These are phyloP conservation scores for Astreopora myriophthalma DNA, from an alignment of 64 coral and sea anemone species.

Conservation along the genomic window DNA sequence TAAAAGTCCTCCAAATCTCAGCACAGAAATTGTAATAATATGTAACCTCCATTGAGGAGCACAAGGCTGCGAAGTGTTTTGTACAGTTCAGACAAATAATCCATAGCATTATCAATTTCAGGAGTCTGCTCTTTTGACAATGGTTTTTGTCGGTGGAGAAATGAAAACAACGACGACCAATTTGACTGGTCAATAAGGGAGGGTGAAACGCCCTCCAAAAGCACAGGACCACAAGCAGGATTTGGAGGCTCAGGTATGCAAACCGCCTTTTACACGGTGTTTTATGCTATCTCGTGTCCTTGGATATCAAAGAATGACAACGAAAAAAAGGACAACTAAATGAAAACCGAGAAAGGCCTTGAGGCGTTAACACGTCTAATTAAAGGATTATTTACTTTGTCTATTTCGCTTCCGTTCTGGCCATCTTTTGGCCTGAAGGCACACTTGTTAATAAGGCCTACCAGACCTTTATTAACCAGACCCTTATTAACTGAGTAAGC, in stretches of 20 bases:
- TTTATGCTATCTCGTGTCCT: background rate
- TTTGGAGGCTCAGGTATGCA: slow-evolving; percentile 59
- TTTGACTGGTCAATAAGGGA: slow-evolving; percentile 26
- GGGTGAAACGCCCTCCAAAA: slow-evolving; percentile 27
- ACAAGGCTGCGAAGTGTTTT: background rate
- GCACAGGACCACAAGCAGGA: slow-evolving; percentile 33
- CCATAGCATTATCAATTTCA: background rate
- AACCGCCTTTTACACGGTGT: too few relatives aligned
- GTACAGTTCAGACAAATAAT: too few relatives aligned
- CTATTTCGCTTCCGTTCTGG: background rate
- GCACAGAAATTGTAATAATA: too few relatives aligned
- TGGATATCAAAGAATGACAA: background rate
- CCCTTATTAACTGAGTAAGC: too few relatives aligned
- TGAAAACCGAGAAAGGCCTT: too few relatives aligned
- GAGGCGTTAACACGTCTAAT: too few relatives aligned
- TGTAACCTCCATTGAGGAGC: too few relatives aligned
- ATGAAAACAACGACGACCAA: slow-evolving; percentile 21
- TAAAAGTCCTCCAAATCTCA: too few relatives aligned
- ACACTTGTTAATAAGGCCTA: too few relatives aligned
- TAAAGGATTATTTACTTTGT: too few relatives aligned
- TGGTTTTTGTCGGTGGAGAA: slow-evolving; percentile 62
- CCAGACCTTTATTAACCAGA: too few relatives aligned
- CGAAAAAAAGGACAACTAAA: too few relatives aligned
- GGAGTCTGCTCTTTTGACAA: slow-evolving; percentile 52
- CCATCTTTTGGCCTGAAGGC: background rate